Evolutionary conservation across 2,113 vertebrate genomes (phyloP), one percentile per base, ranked within the genome.

Genomic region (Pluvialis apricaria): DNA sequence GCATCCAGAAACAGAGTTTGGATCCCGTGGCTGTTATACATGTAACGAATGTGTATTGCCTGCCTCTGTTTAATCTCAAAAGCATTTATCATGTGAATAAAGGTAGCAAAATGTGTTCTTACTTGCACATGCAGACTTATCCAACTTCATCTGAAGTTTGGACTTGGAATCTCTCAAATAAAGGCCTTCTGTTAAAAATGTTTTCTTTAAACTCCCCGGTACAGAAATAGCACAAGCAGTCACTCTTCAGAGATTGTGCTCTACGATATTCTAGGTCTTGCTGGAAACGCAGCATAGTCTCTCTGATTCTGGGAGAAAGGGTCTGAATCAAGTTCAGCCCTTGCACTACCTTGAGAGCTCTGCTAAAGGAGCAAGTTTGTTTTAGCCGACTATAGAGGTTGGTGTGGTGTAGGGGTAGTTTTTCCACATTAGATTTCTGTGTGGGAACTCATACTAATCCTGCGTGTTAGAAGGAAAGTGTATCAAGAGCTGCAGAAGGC

Each of bases 181-280:
- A 20, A 84, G 15, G 17, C 77, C 44, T 78, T 71, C 64, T 72
- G 16, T 86, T 70, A 80, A 81, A 93, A 68, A 32, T 49, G 8
- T 68, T 75, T 81, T 71, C 58, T 47, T 82, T 58, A 7, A 57
- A 65, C 49, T 78, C 68, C 18, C 22, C 69, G 70, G 36, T 82
- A 61, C 40, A 79, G 49, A 92, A 79, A 72, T 55, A 82, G 13
- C n/a, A 36, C 5, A 22, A 65, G 25, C 13, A 16, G 26, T 57
- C 28, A 29, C 17, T 83, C 38, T 29, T 49, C 34, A 32, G 47
- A 42, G 44, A 13, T 8, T 34, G 15, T 87, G 31, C 28, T 49
- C 17, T 81, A 0, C 0, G 0, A 58, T 89, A 29, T 61, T 82
- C 9, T 32, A 8, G 52, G 16, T 85, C 28, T 71, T 3, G 1